Base-by-base conservation (phyloP, 92 coral and sea anemone genomes). In the Umimayanthus kanabou region DNA sequence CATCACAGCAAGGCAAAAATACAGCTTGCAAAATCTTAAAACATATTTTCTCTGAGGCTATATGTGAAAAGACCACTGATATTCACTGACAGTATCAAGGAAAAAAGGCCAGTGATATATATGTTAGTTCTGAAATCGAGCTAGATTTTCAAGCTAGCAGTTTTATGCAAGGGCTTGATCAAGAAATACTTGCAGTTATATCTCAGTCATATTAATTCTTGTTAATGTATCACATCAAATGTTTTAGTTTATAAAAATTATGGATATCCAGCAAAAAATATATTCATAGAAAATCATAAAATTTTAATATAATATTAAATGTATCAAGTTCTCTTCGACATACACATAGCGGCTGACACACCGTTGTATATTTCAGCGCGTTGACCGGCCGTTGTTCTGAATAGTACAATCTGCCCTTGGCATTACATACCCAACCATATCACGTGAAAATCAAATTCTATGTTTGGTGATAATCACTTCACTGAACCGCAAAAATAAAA, bases 401-500 rank as follows among this genome's bases (percentile, higher is more conserved):
- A 75, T 18, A 29, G 39, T 71, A 26, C 39, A 28, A 71, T 2
- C 16, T 26, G 37, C 7, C 76, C 14, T 22, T 33, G 42, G 43
- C 6, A 2, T 15, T 73, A 1, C 45, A 11, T 40, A 28, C n/a
- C 9, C n/a, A n/a, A 28, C 16, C 28, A 13, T 2, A 83, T 70
- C 77, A 33, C 43, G 64, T 69, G 43, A 70, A 70, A 33, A 70
- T 42, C 66, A 83, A 69, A 70, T 20, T 47, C 77, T 70, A 45
- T 70, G 65, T 69, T 70, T 83, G 66, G 87, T 25, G 47, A 16
- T 67, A 83, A 83, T 69, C 77, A 70, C 86, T 69, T 70, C 61
- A 82, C 11, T 14, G 66, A 70, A 83, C 78, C 42, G 65, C 78
- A 71, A 82, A 69, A 82, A 23, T 15, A 83, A 45, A 29, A 83